Percentiles rank a stretch among this genome's conserved stretches.
phyloP scores from a whole-genome alignment of 2,888 invertebrate genomes.

The Drosophila pseudotakahashii region DNA sequence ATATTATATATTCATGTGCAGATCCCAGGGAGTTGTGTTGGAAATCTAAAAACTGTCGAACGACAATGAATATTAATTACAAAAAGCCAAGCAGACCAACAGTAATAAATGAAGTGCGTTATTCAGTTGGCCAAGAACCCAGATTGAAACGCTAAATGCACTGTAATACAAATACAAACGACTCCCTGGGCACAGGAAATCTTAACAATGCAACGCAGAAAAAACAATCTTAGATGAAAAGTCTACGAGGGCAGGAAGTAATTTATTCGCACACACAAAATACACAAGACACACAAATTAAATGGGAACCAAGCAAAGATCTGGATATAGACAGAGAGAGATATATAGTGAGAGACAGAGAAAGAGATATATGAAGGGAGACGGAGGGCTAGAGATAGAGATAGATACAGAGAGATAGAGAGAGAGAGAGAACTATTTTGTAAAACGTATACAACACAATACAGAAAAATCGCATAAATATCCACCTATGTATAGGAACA shows the following conservation, averaged over 20 bases:
- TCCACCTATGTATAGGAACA: conserved; percentile 30
- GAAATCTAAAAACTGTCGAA: neutral
- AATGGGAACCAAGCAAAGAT: conserved; percentile 22
- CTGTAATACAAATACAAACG: neutral
- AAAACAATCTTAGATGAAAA: conserved; percentile 35
- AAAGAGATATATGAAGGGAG: neutral
- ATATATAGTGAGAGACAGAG: conserved; percentile 2
- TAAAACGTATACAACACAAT: conserved; percentile 59
- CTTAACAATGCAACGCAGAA: conserved; percentile 32
- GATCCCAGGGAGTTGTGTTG: neutral
- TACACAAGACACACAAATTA: conserved; percentile 22
- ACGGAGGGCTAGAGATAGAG: conserved; percentile 5
- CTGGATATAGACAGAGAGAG: neutral
- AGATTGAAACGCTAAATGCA: conserved; percentile 7
- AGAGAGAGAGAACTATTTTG: conserved; percentile 59
- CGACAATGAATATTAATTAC: neutral
- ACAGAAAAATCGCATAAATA: conserved; percentile 51
- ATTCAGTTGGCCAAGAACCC: too few relatives aligned
- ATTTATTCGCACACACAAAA: conserved; percentile 37
- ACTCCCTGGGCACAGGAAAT: conserved; percentile 2
- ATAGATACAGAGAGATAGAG: conserved; percentile 3
- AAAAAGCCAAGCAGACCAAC: neutral
- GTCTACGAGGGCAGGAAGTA: conserved; percentile 14
- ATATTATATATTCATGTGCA: conserved; percentile 11
- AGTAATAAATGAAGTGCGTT: too few relatives aligned